Evolutionary conservation across 2,113 vertebrate genomes (phyloP), one percentile per base, ranked within the genome.

Genomic region (Nestor notabilis): DNA sequence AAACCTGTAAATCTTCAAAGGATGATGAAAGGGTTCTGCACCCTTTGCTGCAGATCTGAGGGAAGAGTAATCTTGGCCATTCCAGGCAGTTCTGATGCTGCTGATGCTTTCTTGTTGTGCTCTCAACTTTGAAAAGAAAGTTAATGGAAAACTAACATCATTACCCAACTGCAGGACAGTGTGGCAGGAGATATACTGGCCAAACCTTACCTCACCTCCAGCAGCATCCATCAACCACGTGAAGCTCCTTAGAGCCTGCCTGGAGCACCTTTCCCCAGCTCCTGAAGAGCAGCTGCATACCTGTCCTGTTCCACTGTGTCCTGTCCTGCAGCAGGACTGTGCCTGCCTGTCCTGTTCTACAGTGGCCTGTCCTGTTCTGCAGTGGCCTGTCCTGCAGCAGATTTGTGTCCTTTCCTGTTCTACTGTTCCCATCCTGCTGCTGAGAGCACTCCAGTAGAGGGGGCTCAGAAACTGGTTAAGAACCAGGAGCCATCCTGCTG

Each of bases 361-460:
- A 7, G 46, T 1, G 39, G 39, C 39, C 39, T 39, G 39, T 39
- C 39, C 43, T 10, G 1, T 0, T 2, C 41, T 14, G 11, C 66
- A 7, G 46, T 1, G 39, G 39, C 39, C 39, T 39, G 39, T 39
- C 39, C 39, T 11, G 39, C 39, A 39, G 39, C 39, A 39, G 9
- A 11, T 39, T 39, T 39, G 39, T 39, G 39, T 44, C 41, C 41
- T 19, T 17, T 27, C 7, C 21, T n/a, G 50, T 21, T 27, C 9
- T 9, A 43, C 43, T 13, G 6, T 4, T 47, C 37, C 37, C 17
- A 23, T 20, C n/a, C 55, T 17, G 3, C 66, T 31, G 66, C 64
- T 16, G 9, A 1, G 64, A 52, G 81, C 70, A 0, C 20, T 69
- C 95, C 96, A 90, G 95, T 5, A 97, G 96, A 94, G 95, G 95